Base-by-base conservation (phyloP, 2,888 invertebrate genomes). In the Amaurobius ferox region DNA sequence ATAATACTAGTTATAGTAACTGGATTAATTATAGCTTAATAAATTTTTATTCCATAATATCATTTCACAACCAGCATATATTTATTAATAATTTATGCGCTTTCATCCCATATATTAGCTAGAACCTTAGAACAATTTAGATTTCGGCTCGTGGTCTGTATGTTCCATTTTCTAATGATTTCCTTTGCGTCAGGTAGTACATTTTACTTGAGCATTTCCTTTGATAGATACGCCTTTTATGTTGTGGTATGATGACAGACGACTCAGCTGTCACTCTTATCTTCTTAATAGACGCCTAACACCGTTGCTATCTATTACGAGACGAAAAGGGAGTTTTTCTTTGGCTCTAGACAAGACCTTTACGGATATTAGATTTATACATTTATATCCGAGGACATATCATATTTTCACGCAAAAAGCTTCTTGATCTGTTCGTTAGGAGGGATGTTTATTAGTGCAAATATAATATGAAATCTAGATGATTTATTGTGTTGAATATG, bases 271-370 rank as follows among this genome's bases (percentile, higher is more conserved):
- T 55, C 55, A 55, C 23, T 23, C 55, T 55, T 55, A 55, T 55
- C 55, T 55, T 55, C 23, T 55, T 55, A 55, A 55, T 55, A 55
- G 55, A 55, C 55, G 55, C 55, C 55, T 55, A 55, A 55, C 55
- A 55, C 55, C 55, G 55, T 55, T 23, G 55, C 55, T 55, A 55
- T 55, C 55, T 55, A 23, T 55, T 55, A 55, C 55, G 23, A 23
- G 55, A 23, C 19, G 23, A 16, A 55, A 23, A 23, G 55, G 11
- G 19, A 3, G 5, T 1, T 23, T 55, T 55, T 35, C 9, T 55
- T 55, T 55, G 1, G 23, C 55, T 16, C 55, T 55, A 55, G 55
- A 55, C 55, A 55, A 55, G 23, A 11, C 23, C 55, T 55, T 55
- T 55, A 55, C 55, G 23, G 55, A 55, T 55, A 55, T 55, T 55